Percentiles rank a stretch among this genome's conserved stretches.
Conservation (phyloP, 1,140 invertebrate genomes). For the Drosophila ficusphila region DNA sequence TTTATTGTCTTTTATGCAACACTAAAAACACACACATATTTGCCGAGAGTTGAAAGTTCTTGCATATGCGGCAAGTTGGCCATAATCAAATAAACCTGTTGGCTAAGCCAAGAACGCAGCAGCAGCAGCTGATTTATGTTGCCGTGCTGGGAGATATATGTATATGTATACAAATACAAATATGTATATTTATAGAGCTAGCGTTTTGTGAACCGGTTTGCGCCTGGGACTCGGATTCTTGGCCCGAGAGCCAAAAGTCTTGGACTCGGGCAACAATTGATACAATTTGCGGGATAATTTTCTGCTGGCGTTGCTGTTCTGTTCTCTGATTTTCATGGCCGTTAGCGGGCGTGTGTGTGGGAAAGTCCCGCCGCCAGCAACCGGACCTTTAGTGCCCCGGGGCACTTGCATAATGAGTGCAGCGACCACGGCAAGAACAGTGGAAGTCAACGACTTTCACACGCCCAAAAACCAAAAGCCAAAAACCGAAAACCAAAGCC, state of each 20-base stretch:
- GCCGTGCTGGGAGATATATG: constrained; percentile 17
- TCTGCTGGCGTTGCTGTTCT: constrained; percentile 15
- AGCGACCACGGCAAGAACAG: constrained; percentile 9
- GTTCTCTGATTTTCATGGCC: constrained; percentile 22
- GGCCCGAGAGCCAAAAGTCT: constrained; percentile 43
- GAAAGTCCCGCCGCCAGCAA: constrained; percentile 42
- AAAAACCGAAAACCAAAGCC: background rate
- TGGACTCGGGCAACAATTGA: constrained; percentile 64
- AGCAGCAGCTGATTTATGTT: constrained; percentile 73
- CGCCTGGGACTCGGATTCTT: constrained; percentile 21
- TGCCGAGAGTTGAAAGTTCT: constrained; percentile 41
- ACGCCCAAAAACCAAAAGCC: constrained; percentile 52
- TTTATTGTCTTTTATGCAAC: constrained; percentile 19
- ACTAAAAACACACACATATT: background rate
- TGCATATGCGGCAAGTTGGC: constrained; percentile 32
- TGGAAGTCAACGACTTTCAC: constrained; percentile 64
- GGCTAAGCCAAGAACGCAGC: constrained; percentile 37
- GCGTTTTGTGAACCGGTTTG: constrained; percentile 55
- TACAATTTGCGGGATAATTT: constrained; percentile 70
- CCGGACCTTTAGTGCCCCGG: constrained; percentile 11
- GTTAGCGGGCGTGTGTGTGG: constrained; percentile 64
- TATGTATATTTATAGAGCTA: constrained; percentile 36
- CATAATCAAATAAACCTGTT: constrained; percentile 79
- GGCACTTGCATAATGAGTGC: constrained; percentile 46
- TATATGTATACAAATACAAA: constrained; percentile 13